Base-by-base conservation (phyloP, 2,113 vertebrate genomes). In the Cnemophilus loriae region DNA sequence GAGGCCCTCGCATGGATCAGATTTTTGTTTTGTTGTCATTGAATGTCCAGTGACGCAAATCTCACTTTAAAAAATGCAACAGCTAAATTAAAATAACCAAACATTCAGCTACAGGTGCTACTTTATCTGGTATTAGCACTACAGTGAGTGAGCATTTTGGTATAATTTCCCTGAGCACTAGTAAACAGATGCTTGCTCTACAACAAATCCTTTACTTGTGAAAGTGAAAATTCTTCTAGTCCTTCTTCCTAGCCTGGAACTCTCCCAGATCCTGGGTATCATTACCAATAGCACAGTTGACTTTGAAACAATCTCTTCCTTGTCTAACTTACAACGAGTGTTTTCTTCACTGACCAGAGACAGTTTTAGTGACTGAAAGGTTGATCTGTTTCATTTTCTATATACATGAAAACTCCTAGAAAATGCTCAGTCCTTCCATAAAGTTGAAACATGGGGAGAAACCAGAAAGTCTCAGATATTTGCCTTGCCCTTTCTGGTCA, bases 1-100 rank as follows among this genome's bases (percentile, higher is more conserved):
- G 16, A 27, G 6, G 57, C 8, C 56, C 30, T 52, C 28, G 23
- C 0, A 0, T 41, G 11, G 7, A 44, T 53, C 3, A 2, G 28
- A 28, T 27, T 83, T 64, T 76, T 60, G 26, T 56, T 73, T 19
- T 47, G 18, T 26, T 5, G 9, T 55, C 24, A 57, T 42, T 71
- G 28, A 77, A 80, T 28, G 18, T 39, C 26, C 15, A 2, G 30
- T n/a, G 42, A 81, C 42, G 47, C 3, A 11, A 77, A 77, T 70
- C 23, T 59, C 13, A 32, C 18, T 69, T 75, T 84, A 41, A 47
- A 71, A 81, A 84, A 64, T 57, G 12, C 27, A 80, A 44, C 24
- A 53, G 24, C 7, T 86, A 53, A 79, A 70, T 57, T 18, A 32
- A 84, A 81, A 79, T 39, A 84, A 50, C 8, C 11, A 63, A 78